Evolutionary conservation across 2,888 invertebrate species (phyloP), one percentile per base, ranked within the genome.

Genomic region (Diogma glabrata): DNA sequence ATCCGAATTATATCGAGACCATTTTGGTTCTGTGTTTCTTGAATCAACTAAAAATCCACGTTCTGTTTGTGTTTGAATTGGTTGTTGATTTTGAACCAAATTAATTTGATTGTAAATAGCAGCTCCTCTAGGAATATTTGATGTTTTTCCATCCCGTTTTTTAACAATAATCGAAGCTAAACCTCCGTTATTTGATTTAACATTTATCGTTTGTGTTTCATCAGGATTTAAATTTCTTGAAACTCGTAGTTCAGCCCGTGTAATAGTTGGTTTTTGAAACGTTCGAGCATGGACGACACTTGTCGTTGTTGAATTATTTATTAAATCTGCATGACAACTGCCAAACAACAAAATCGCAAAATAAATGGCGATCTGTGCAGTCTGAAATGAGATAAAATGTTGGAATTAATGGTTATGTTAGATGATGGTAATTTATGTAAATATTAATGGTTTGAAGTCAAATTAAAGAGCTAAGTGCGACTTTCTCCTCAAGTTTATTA

Each of bases 81-180:
- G 14, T 9, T 30, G 22, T 3, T 19, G 26, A n/a, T 33, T 30
- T 38, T 16, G 12, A 38, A 16, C 12, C 4, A 49, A 36, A 9
- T n/a, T 10, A 19, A 30, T 24, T 47, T 24, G 47, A 6, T 26
- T 26, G n/a, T 46, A 26, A 3, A 46, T 10, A 10, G 24, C 24
- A 8, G 46, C 23, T 8, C 12, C n/a, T 12, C 28, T 45, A 12
- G 26, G 53, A 50, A 47, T 47, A 36, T 52, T 61, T 52, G 70
- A 65, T 7, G 75, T 69, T 60, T 81, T 81, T 4, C 72, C 70
- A 52, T 81, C 80, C 54, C 81, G 75, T 60, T 81, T 77, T 66
- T 85, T 85, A 5, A 87, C 84, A 40, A 87, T 82, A 10, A 89
- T 71, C 58, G 86, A 86, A 0, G 88, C 85, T 20, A 86, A 70